phyloP scores from a whole-genome alignment of 2,797 vertebrate species.

The Enteromius paludinosus region DNA sequence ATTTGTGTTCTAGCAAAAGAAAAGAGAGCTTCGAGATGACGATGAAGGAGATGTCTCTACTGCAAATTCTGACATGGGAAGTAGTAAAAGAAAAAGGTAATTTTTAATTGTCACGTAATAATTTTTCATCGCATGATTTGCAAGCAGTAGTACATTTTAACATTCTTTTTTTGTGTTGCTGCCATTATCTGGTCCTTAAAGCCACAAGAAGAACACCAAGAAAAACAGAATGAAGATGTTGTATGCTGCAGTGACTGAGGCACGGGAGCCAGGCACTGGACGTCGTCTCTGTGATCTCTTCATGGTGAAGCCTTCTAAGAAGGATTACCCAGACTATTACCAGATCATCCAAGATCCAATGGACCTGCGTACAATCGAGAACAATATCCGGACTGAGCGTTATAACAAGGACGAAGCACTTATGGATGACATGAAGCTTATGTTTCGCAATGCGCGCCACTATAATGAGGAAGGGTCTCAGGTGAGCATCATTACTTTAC shows the following conservation, averaged over 20 bases:
- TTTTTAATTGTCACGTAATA: neutral
- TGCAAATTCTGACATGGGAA: conserved; percentile 88
- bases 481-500: conserved; percentile 72
- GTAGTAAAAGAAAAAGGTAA: conserved; percentile 93
- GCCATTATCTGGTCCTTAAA: conserved; percentile 38
- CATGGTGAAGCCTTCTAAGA: conserved; percentile 98
- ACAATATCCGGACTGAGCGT: conserved; percentile 92
- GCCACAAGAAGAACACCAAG: conserved; percentile 95
- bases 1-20: conserved; percentile 85
- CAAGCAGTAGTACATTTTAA: neutral
- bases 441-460: conserved; percentile 98
- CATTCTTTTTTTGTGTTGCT: neutral
- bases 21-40: conserved; percentile 92
- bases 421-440: conserved; percentile 93
- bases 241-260: conserved; percentile 89
- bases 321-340: conserved; percentile 98
- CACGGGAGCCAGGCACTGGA: conserved; percentile 83
- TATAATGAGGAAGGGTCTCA: conserved; percentile 99
- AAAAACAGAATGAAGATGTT: conserved; percentile 95
- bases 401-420: conserved; percentile 89
- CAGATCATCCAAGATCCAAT: conserved; percentile 97
- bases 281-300: conserved; percentile 96
- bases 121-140: neutral
- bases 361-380: conserved; percentile 96
- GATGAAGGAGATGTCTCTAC: conserved; percentile 95